Conservation (phyloP, 2,888 invertebrate species). For the Yponomeuta evonymella region DNA sequence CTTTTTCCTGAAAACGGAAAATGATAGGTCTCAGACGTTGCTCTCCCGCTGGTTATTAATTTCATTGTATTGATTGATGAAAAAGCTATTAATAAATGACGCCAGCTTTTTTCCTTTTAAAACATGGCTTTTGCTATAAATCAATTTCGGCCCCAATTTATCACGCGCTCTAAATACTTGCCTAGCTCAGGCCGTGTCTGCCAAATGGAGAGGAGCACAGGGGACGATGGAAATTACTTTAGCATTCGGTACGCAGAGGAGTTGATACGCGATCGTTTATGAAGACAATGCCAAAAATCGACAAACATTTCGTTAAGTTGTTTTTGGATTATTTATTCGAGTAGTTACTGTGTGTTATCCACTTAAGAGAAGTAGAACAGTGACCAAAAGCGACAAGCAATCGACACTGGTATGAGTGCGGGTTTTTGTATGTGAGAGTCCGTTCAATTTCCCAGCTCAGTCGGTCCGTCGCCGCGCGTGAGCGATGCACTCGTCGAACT, state of each 20-base stretch:
- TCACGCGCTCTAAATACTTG: slow-evolving; percentile 60
- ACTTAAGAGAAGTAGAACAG: not conserved
- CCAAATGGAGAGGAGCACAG: slow-evolving; percentile 53
- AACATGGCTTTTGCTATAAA: slow-evolving; percentile 55
- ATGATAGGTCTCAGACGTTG: slow-evolving; percentile 39
- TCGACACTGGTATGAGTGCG: slow-evolving; percentile 17
- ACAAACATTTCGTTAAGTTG: slow-evolving; percentile 6
- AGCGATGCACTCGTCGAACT: slow-evolving; percentile 57
- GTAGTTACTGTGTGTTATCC: not conserved
- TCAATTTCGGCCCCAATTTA: slow-evolving; percentile 62
- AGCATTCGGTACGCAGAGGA: slow-evolving; percentile 31
- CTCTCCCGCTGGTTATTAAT: slow-evolving; percentile 44
- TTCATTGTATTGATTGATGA: slow-evolving; percentile 67
- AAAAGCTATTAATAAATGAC: slow-evolving; percentile 61
- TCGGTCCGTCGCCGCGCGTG: slow-evolving; percentile 63
- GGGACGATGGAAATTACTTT: slow-evolving; percentile 47
- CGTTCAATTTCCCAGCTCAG: slow-evolving; percentile 71
- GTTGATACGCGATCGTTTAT: not conserved
- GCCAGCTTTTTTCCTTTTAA: slow-evolving; percentile 58
- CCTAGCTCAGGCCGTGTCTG: slow-evolving; percentile 44
- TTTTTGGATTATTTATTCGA: not conserved
- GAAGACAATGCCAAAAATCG: slow-evolving; percentile 16
- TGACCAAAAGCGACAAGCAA: slow-evolving; percentile 13
- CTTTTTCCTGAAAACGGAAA: slow-evolving; percentile 27
- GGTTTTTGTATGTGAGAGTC: slow-evolving; percentile 24